A percentile compares a stretch with the other conserved stretches of the same genome.
These are phyloP conservation scores for Plectrocnemia conspersa DNA, from an alignment of 1,140 invertebrate species.

Conservation along the genomic window DNA sequence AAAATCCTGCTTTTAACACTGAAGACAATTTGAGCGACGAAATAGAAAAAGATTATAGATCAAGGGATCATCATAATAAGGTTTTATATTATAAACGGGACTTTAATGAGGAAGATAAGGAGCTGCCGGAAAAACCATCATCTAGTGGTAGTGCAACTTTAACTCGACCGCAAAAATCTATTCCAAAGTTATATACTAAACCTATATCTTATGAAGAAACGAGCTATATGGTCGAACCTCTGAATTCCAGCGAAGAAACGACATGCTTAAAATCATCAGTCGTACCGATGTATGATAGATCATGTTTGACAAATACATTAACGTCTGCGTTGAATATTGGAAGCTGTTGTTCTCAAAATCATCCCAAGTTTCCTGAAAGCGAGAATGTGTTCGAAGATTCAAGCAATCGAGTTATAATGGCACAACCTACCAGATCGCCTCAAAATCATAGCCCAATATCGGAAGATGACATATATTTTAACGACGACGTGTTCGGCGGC, in stretches of 20 bases:
- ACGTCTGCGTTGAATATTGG: conserved; percentile 51
- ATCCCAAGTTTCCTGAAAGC: conserved; percentile 43
- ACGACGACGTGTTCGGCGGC: conserved; percentile 61
- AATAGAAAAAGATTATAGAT: conserved; percentile 15
- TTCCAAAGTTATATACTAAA: conserved; percentile 26
- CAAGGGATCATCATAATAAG: too few relatives aligned
- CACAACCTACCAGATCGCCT: conserved; percentile 55
- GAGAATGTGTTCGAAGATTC: conserved; percentile 30
- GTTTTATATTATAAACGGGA: too few relatives aligned
- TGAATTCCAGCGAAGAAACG: conserved; percentile 44
- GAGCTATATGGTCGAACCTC: conserved; percentile 50
- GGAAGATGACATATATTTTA: conserved; percentile 58
- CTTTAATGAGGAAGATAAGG: too few relatives aligned
- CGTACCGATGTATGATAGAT: conserved; percentile 49
- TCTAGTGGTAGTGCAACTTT: too few relatives aligned
- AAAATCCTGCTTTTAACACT: conserved; percentile 57
- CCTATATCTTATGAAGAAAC: conserved; percentile 50
- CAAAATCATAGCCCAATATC: conserved; percentile 57
- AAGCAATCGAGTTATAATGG: conserved; percentile 51
- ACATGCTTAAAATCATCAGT: conserved; percentile 45
- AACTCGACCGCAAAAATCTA: too few relatives aligned
- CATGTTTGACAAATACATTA: conserved; percentile 54
- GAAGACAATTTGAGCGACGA: conserved; percentile 43
- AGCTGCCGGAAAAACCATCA: background rate
- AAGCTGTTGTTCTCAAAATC: conserved; percentile 46